Percentiles rank a stretch among this genome's conserved stretches.
Conservation (phyloP, 2,113 vertebrate species). For the Psilopsiagon aurifrons region DNA sequence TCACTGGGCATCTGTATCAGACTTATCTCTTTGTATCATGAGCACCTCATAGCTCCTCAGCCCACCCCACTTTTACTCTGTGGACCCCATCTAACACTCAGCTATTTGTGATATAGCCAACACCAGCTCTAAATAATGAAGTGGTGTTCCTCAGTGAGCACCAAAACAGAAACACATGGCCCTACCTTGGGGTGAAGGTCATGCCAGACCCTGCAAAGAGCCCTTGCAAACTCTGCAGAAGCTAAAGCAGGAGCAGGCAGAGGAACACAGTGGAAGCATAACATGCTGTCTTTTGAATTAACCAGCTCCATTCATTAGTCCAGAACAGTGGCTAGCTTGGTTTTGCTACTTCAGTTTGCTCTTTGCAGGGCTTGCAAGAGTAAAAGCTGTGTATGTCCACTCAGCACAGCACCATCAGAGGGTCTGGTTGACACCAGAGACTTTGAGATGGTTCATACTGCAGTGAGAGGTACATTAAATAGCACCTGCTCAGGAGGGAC, state of each 20-base stretch:
- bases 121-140: neutral
- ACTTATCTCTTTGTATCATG: neutral
- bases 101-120: neutral
- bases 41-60: neutral
- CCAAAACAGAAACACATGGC: fast-evolving
- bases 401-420: neutral
- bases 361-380: neutral
- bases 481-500: neutral
- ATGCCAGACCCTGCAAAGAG: neutral
- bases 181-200: neutral
- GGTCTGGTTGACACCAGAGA: fast-evolving
- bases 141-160: neutral
- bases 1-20: neutral
- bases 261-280: neutral
- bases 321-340: neutral
- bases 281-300: neutral
- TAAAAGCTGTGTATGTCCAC: neutral
- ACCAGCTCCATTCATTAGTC: neutral
- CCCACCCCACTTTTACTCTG: neutral
- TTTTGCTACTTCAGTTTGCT: neutral
- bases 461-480: neutral
- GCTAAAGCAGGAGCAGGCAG: fast-evolving
- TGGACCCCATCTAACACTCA: neutral
- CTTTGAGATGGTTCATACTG: neutral
- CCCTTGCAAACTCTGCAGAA: neutral